Conservation (phyloP, 1,140 invertebrate genomes). For the Zaprionus africanus region DNA sequence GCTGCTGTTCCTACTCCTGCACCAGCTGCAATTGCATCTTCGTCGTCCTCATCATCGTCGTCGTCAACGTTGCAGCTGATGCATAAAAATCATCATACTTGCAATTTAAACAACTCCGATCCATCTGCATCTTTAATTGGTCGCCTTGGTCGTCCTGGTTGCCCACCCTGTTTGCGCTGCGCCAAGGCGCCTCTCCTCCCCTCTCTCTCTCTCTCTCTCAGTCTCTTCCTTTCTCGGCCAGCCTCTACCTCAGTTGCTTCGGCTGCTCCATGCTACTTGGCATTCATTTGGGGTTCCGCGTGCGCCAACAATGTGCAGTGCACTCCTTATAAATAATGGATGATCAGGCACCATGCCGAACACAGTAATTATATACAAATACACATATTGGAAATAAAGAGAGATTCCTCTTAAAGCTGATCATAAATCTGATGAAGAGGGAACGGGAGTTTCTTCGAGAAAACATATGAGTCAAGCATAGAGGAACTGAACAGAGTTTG, state of each 20-base stretch:
- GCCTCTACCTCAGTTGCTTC: not conserved
- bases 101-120: slow-evolving; percentile 80
- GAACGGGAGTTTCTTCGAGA: not conserved
- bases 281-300: slow-evolving; percentile 17
- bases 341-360: slow-evolving; percentile 41
- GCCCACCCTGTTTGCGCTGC: slow-evolving; percentile 15
- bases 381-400: slow-evolving; percentile 20
- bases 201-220: not conserved
- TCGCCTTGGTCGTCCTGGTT: slow-evolving; percentile 56
- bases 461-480: not conserved
- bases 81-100: slow-evolving; percentile 79
- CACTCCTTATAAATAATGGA: slow-evolving; percentile 64
- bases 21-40: not conserved
- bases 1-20: not conserved
- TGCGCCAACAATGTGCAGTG: slow-evolving; percentile 49
- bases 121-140: slow-evolving; percentile 81
- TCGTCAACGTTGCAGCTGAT: slow-evolving; percentile 57
- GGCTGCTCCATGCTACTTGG: not conserved
- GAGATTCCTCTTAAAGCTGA: not conserved
- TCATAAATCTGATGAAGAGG: not conserved
- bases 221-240: not conserved
- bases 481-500: not conserved
- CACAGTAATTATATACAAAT: slow-evolving; percentile 48
- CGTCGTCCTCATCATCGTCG: slow-evolving; percentile 13
- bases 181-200: not conserved